phyloP scores from a whole-genome alignment of 2,797 vertebrate species.

The Acomys russatus region DNA sequence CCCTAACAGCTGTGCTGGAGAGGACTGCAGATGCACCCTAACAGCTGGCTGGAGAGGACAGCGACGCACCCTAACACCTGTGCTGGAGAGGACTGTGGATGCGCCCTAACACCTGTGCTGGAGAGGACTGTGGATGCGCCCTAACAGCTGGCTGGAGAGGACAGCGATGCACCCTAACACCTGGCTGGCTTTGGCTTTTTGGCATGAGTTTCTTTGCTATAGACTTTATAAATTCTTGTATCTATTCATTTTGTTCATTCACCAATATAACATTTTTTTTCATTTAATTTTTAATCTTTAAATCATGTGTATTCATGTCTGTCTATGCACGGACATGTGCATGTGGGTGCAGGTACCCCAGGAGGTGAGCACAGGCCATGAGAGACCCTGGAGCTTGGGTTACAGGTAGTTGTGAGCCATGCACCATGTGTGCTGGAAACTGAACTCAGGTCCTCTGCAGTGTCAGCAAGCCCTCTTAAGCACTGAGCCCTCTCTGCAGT shows the following conservation, averaged over 20 bases:
- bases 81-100: too few relatives aligned
- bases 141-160: background rate
- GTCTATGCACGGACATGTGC: background rate
- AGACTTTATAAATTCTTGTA: background rate
- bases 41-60: too few relatives aligned
- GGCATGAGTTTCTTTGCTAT: background rate
- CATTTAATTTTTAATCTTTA: background rate
- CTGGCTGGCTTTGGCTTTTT: background rate
- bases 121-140: too few relatives aligned
- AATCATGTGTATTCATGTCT: too few relatives aligned
- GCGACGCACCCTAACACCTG: too few relatives aligned
- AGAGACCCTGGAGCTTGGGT: background rate
- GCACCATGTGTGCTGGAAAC: background rate
- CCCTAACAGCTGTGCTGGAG: too few relatives aligned
- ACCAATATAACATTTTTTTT: background rate
- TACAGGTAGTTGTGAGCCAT: too few relatives aligned
- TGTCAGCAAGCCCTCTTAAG: background rate
- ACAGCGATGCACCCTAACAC: too few relatives aligned
- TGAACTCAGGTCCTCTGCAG: background rate
- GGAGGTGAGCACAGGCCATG: background rate
- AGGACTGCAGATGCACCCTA: too few relatives aligned
- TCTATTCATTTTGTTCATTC: background rate
- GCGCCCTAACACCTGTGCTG: too few relatives aligned
- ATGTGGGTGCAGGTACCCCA: too few relatives aligned
- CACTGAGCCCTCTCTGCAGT: background rate